Base-by-base conservation (phyloP, 1,140 invertebrate genomes). In the Drosophila seguyi region DNA sequence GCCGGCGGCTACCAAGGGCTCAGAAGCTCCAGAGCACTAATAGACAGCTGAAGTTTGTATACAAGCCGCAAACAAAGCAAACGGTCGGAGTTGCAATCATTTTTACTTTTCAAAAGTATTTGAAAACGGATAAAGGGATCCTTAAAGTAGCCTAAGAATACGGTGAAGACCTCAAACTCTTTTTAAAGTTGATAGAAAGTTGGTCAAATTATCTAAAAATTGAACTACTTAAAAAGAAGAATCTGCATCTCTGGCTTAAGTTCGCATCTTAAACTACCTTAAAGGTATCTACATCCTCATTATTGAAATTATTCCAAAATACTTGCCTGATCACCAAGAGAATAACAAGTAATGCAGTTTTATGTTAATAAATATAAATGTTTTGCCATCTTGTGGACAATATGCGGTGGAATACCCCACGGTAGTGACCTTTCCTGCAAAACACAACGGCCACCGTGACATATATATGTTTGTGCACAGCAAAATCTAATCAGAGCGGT, bases 401-500 rank as follows among this genome's bases (percentile, higher is more conserved):
- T 63, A 41, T 39, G 13, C 16, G 16, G 7, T 60, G 13, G 10
- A 36, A 29, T 38, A 8, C 42, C 60, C 63, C 16, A 36, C 22
- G 25, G 59, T 44, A n/a, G 22, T 66, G 31, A 47, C 60, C 59
- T 45, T 66, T 36, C 20, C 58, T 36, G 42, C n/a, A n/a, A 20
- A 45, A 65, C 34, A 47, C 66, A 66, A 39, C 44, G 31, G 6
- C 16, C 36, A 20, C 60, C 42, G 44, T 67, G 22, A 38, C 61
- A 38, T 67, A 65, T 66, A 63, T 67, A 65, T 63, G 60, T 58
- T 62, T 65, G 60, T 65, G 29, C 59, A 67, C n/a, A 67, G 42
- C 41, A 48, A 65, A 63, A 67, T 66, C 59, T 67, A 67, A 67
- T 67, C 63, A 67, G 61, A 65, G 36, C 18, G 42, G 63, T 16